A percentile compares a stretch with the other conserved stretches of the same genome.
Conservation (phyloP, 2,113 vertebrate genomes). For the Collichthys lucidus region DNA sequence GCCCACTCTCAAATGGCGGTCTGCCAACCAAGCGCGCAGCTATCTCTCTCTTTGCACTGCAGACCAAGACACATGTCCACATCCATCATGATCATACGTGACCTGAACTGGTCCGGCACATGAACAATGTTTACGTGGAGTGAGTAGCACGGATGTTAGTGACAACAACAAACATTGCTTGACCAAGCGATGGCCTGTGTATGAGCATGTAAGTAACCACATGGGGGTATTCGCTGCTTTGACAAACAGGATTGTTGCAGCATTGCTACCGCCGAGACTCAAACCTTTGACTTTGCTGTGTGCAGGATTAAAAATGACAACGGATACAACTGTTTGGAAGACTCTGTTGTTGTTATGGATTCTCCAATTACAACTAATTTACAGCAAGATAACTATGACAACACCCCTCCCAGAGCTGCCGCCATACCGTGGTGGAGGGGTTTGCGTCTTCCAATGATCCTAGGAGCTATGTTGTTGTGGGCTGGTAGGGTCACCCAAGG, state of each 20-base stretch:
- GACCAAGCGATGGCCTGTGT: slow-evolving; percentile 12
- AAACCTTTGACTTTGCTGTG: background rate
- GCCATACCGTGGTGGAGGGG: too few species aligned
- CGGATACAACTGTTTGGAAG: background rate
- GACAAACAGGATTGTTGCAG: too few species aligned
- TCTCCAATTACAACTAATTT: background rate
- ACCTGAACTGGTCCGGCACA: slow-evolving; percentile 42
- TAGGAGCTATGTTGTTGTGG: too few species aligned
- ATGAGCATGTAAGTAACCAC: background rate
- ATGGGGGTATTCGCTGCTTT: slow-evolving; percentile 8
- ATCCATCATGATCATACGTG: slow-evolving; percentile 61
- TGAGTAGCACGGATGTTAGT: slow-evolving; percentile 14
- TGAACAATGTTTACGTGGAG: slow-evolving; percentile 34
- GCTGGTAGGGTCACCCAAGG: too few species aligned
- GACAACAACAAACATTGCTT: slow-evolving; percentile 25
- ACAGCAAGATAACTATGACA: background rate
- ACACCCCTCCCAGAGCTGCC: too few species aligned
- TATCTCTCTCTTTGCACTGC: slow-evolving; percentile 51
- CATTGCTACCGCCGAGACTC: background rate
- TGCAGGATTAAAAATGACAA: too few species aligned
- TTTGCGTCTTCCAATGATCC: too few species aligned
- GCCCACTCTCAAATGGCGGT: slow-evolving; percentile 58
- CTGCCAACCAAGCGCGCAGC: slow-evolving; percentile 55
- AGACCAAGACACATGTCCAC: slow-evolving; percentile 60
- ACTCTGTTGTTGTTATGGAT: background rate